Base-by-base conservation (phyloP, 2,888 invertebrate genomes). In the Tuberolachnus salignus region DNA sequence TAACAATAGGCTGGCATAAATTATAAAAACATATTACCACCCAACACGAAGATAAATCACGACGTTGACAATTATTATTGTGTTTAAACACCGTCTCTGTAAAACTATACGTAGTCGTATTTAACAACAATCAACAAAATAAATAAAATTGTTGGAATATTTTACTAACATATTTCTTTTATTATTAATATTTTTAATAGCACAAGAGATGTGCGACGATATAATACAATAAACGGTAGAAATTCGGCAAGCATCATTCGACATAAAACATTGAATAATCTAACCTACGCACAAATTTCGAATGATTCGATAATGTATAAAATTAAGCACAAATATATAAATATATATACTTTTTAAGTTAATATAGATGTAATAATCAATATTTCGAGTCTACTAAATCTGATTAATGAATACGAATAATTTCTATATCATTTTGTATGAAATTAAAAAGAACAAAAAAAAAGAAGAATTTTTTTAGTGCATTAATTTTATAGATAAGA, bases 241-340 rank as follows among this genome's bases (percentile, higher is more conserved):
- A 78, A 69, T 78, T 78, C 69, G 78, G 69, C 78, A 78, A 78
- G 49, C 69, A 53, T 21, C 10, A 46, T 44, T 66, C 19, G 34
- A 63, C 16, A 34, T 46, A 14, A 49, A 23, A 46, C 34, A 34
- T 23, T 63, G 6, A 34, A 34, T 16, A 16, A 51, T 51, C n/a
- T n/a, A n/a, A 51, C 16, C 16, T 74, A 74, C 42, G 73, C 63
- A 64, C 42, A 74, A 44, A 64, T 34, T 53, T 51, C 46, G n/a
- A n/a, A 53, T 2, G 49, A 51, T n/a, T 61, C 16, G 11, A 71
- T 26, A n/a, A 10, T 46, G 51, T 42, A 23, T 34, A 23, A 51
- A 74, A 64, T 44, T 42, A 23, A 44, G 64, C 73, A 64, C 73
- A 64, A 59, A 66, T 57, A 34, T 13, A 26, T 34, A 59, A 21